Base-by-base conservation (phyloP, 2,113 vertebrate species). In the Myxocyprinus asiaticus region DNA sequence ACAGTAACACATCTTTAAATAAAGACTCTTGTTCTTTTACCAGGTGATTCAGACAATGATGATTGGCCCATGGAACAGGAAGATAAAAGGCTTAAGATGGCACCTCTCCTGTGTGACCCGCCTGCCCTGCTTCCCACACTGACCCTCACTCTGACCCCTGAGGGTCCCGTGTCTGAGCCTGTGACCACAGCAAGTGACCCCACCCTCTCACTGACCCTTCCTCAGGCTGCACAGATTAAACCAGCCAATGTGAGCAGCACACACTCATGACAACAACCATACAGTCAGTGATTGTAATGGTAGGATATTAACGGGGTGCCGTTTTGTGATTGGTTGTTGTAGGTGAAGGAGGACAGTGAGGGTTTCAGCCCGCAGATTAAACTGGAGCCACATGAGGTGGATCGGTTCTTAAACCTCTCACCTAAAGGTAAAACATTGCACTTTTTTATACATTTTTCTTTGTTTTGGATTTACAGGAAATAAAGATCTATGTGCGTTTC, bases 341-440 rank as follows among this genome's bases (percentile, higher is more conserved):
- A 97, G 97, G 88, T 94, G 9, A 97, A 97, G 63, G 93, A 95
- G 72, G 88, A 90, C 4, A 89, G 84, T 80, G 95, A 95, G 86
- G 94, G 88, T 4, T 67, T 93, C 77, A 87, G 93, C 80, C 97
- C 96, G 4, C 93, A 98, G 90, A 96, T 99, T 71, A 99, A 99
- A 82, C 84, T 99, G 92, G 97, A 99, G 81, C 97, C 97, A n/a
- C 98, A 99, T 43, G 96, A 99, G 89, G 98, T 99, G 79, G 98
- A 99, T 88, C 97, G 97, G 89, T 99, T 99, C 83, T 93, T 99
- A 59, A 99, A 99, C 87, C 92, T 99, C 59, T 97, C 96, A 66
- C 92, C 95, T 71, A 98, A 98, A 92, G 96, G 93, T 94, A 84
- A 17, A 9, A 7, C 5, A 10, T 15, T 33, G 22, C 22, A 33